These are phyloP conservation scores for Lithodes maja DNA, from an alignment of 2,888 invertebrate genomes.

Conservation along the genomic window DNA sequence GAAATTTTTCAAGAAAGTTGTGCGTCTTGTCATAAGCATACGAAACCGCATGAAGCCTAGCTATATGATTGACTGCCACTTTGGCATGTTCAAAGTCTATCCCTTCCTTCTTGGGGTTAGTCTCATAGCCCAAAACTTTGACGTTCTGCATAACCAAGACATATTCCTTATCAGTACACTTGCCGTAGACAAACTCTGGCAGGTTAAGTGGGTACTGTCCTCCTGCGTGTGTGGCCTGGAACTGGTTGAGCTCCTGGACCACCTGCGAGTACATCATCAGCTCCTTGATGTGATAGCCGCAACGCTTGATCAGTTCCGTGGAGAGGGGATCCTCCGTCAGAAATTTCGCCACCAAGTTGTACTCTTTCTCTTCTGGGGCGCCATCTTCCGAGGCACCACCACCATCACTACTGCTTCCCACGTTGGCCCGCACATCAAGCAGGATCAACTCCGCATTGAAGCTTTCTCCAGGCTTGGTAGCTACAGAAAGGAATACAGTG, in stretches of 20 bases:
- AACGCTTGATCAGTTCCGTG: conserved; percentile 55
- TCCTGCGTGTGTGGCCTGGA: conserved; percentile 50
- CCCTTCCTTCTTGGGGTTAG: conserved; percentile 62
- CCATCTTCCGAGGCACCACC: background rate
- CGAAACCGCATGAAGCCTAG: conserved; percentile 66
- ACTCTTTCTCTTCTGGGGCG: conserved; percentile 47
- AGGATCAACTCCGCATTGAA: conserved; percentile 69
- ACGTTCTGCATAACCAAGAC: conserved; percentile 68
- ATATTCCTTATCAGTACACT: conserved; percentile 66
- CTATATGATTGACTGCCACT: conserved; percentile 64
- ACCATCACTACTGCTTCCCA: conserved; percentile 1
- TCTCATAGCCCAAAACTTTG: conserved; percentile 63
- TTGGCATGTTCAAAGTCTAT: conserved; percentile 59
- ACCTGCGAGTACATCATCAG: conserved; percentile 68
- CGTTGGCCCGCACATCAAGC: conserved; percentile 54
- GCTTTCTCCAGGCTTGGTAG: conserved; percentile 70
- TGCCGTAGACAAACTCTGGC: conserved; percentile 66
- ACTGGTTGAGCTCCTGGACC: conserved; percentile 56
- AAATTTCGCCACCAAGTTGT: conserved; percentile 65
- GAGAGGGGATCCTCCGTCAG: conserved; percentile 59
- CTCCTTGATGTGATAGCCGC: conserved; percentile 61
- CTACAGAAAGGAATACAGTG: conserved; percentile 32
- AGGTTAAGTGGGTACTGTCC: conserved; percentile 54
- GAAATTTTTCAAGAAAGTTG: conserved; percentile 58
- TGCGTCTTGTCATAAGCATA: conserved; percentile 64